Percentiles rank a stretch among this genome's conserved stretches.
phyloP scores from a whole-genome alignment of 2,797 vertebrate genomes.

The Thamnophis elegans region DNA sequence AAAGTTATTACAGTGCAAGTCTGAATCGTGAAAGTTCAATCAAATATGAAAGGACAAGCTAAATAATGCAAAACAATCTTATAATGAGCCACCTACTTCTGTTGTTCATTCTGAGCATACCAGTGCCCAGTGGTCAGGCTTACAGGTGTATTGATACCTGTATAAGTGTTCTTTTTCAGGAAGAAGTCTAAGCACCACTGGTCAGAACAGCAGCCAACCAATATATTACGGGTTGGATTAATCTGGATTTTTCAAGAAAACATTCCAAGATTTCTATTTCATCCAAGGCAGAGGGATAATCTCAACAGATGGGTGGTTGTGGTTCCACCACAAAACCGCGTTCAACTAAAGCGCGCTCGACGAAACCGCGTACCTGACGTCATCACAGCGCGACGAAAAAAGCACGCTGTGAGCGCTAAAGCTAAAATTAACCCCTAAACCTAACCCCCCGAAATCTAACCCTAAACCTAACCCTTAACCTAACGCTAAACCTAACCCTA shows the following conservation, averaged over 20 bases:
- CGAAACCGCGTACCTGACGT: no score
- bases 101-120: not conserved
- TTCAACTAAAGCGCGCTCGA: no score
- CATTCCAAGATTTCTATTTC: not conserved
- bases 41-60: not conserved
- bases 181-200: not conserved
- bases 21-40: not conserved
- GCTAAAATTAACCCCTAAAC: no score
- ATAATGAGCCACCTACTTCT: not conserved
- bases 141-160: not conserved
- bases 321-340: no score
- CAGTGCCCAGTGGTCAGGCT: not conserved
- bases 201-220: not conserved
- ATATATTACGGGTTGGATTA: not conserved
- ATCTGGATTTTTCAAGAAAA: not conserved
- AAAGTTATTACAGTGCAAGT: not conserved
- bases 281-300: not conserved
- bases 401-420: no score
- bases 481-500: no score
- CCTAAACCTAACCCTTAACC: no score
- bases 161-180: not conserved
- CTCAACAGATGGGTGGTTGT: not conserved
- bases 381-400: no score
- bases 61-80: not conserved
- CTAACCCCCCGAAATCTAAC: no score